Percentiles rank a stretch among this genome's conserved stretches.
Evolutionary conservation across 2,113 vertebrate species (phyloP).

Genomic region (Cinclus mexicanus): DNA sequence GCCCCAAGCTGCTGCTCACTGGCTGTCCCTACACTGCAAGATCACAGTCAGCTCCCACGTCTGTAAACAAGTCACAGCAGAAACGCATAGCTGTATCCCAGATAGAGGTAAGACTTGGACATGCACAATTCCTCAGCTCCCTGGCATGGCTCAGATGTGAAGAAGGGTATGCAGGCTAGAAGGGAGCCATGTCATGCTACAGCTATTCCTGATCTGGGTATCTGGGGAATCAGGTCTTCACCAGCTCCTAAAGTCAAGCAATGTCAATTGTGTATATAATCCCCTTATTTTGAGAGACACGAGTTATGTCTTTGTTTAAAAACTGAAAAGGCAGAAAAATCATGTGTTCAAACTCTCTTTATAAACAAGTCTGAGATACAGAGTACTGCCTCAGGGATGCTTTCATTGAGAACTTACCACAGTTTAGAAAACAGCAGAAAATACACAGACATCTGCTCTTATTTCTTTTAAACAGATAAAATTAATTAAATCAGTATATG

Average conservation of each 20-base stretch:
- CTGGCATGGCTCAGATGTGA: background rate
- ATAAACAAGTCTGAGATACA: slow-evolving; percentile 17
- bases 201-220: background rate
- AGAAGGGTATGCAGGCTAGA: background rate
- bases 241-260: background rate
- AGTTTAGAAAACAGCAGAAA: background rate
- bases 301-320: background rate
- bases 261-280: background rate
- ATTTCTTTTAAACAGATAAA: background rate
- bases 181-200: fast-evolving
- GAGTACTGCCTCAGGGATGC: slow-evolving; percentile 2
- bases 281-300: background rate
- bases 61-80: background rate
- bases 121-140: background rate
- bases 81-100: background rate
- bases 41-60: fast-evolving
- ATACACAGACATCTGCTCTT: background rate
- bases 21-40: background rate
- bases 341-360: background rate
- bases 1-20: background rate
- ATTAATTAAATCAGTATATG: background rate
- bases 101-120: background rate
- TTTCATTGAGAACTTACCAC: background rate
- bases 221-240: background rate
- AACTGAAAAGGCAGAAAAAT: background rate